Base-by-base conservation (phyloP, 1,140 invertebrate genomes). In the Heliconius congener region DNA sequence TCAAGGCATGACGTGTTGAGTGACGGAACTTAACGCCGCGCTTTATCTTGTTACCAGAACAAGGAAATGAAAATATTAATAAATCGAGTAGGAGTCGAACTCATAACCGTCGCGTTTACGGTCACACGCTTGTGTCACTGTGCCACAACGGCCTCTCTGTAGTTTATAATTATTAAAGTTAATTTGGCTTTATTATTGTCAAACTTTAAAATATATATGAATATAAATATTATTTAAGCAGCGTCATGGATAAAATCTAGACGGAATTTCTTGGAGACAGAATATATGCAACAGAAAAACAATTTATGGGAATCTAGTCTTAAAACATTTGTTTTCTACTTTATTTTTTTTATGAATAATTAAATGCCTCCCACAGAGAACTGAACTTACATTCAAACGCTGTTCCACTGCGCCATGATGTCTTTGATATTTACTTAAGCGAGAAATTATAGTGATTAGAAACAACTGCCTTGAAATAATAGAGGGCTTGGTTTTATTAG, bases 401-500 rank as follows among this genome's bases (percentile, higher is more conserved):
- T 0, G 13, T 0, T 0, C 3, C 16, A 16, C 42, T 46, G 1
- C 3, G 13, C 42, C 3, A 16, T 3, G 18, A 2, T 8, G 16
- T 19, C 18, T 52, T 16, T 19, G 8, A 52, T 66, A 66, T 66
- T 66, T 66, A 66, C 60, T 66, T 66, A 66, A 66, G 60, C 60
- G 60, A 66, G 60, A 66, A 66, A 66, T 66, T 18, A 66, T 66
- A 30, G 27, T 66, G 23, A 66, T 66, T 66, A 66, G 23, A 66
- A 66, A 66, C 60, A n/a, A 66, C 60, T 66, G 8, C 27, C 27
- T 27, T 23, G 23, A 13, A 66, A 66, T 66, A 66, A 66, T 16
- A 66, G 60, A 66, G 60, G 60, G 11, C 60, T 23, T 30, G 27
- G 5, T n/a, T 66, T 66, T 66, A 66, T 66, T 66, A 30, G 60